Base-by-base conservation (phyloP, 2,113 vertebrate genomes). In the Phrynosoma blainvillii region DNA sequence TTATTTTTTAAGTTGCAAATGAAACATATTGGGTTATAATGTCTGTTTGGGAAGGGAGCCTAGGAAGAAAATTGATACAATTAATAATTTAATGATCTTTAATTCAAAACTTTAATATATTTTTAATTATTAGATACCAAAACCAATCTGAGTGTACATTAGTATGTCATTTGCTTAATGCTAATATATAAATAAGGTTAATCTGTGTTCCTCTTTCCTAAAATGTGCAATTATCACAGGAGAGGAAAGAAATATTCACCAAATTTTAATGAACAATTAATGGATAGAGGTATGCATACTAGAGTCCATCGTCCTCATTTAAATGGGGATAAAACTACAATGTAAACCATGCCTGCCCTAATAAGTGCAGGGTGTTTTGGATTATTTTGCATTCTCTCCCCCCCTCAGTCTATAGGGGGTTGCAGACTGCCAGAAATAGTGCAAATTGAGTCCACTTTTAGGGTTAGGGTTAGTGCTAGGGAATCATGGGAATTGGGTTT, bases 221-320 rank as follows among this genome's bases (percentile, higher is more conserved):
- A 56, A 54, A 76, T 73, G 32, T 52, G n/a, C 42, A 85, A 65
- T 54, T n/a, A 47, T 52, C 23, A 27, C 25, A 5, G 2, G 62
- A 40, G 36, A 75, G 1, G 25, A 62, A 54, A 74, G 23, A 42
- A 47, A 32, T 47, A n/a, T 2, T 14, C 82, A 75, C 54, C 66
- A 62, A 10, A 65, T 65, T 74, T 75, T 87, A 87, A 81, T 82
- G 79, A 82, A 32, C 70, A 32, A 16, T 52, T 79, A 54, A 78
- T 32, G 20, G 5, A 66, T 25, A 52, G 20, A 82, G 62, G 4
- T 47, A 5, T n/a, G 36, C 32, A 82, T 62, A 66, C n/a, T 23
- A 21, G 6, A 23, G n/a, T 16, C 14, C 12, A 36, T 36, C 16
- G 20, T 5, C 73, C 73, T 74, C 4, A 36, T n/a, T 32, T 36